Conservation (phyloP, 2,113 vertebrate genomes). For the Vulpes lagopus region DNA sequence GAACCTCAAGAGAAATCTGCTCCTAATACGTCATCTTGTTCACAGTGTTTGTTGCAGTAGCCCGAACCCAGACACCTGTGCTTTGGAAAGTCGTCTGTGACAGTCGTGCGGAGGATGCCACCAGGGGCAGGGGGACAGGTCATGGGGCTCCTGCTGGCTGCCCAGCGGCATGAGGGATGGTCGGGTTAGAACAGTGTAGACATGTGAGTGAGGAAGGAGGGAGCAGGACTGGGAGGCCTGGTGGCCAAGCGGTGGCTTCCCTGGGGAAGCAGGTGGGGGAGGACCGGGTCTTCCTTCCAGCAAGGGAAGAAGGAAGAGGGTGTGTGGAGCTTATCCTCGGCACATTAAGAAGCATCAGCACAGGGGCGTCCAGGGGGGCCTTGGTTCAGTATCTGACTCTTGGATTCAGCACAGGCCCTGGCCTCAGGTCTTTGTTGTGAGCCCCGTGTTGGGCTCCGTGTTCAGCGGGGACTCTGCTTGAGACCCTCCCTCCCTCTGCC, state of each 20-base stretch:
- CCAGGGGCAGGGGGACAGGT: background rate
- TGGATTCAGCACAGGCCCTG: background rate
- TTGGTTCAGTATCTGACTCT: background rate
- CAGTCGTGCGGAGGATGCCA: background rate
- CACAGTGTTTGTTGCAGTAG: background rate
- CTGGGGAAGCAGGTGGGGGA: background rate
- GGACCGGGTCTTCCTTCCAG: background rate
- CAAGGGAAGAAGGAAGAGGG: background rate
- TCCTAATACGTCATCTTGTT: background rate
- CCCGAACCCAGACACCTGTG: background rate
- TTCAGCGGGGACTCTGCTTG: background rate
- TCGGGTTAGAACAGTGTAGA: background rate
- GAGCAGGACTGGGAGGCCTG: background rate
- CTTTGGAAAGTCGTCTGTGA: background rate
- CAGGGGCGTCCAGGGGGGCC: background rate
- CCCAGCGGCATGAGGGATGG: background rate
- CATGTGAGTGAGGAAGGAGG: background rate
- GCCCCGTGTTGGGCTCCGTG: background rate
- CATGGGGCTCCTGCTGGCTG: background rate
- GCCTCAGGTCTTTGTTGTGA: background rate
- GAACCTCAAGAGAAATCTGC: background rate
- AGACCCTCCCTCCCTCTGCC: background rate
- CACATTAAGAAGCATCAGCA: background rate
- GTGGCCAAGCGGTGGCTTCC: background rate
- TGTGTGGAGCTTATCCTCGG: background rate